Evolutionary conservation across 1,140 invertebrate species (phyloP).

Genomic region (Drosophila pandora): DNA sequence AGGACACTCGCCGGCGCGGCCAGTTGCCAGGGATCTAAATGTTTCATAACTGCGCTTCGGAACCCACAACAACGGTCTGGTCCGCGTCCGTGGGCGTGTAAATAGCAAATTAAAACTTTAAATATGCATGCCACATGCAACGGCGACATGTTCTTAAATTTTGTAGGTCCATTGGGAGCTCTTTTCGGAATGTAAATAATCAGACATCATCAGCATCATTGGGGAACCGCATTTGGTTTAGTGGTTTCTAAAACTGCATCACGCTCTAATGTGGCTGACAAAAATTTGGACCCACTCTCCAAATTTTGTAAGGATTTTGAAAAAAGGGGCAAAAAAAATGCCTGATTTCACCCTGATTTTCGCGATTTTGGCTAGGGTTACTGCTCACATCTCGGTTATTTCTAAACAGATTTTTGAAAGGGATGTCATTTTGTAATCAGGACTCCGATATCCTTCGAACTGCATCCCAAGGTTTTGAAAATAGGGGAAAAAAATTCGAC

Average conservation of each 20-base stretch:
- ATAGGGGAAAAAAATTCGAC: no score
- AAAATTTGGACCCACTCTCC: no score
- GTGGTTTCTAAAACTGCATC: constrained; percentile 14
- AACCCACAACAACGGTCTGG: constrained; percentile 22
- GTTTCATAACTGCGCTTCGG: constrained; percentile 50
- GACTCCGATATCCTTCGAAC: no score
- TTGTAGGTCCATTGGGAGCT: constrained; percentile 45
- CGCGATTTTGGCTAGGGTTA: no score
- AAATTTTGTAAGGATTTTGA: no score
- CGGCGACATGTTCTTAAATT: constrained; percentile 49
- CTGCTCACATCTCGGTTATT: no score
- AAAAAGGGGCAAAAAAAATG: no score
- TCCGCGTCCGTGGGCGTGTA: constrained; percentile 10
- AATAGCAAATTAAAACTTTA: constrained; percentile 65
- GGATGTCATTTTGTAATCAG: no score
- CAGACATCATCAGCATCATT: constrained; percentile 29
- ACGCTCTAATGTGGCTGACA: constrained; percentile 47
- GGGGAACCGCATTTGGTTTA: background rate
- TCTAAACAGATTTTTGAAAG: no score
- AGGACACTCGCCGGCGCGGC: constrained; percentile 29
- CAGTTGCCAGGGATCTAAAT: constrained; percentile 48
- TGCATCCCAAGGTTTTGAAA: no score
- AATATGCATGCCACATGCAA: constrained; percentile 43
- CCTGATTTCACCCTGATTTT: no score
- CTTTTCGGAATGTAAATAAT: constrained; percentile 10